phyloP scores from a whole-genome alignment of 2,113 vertebrate species.

The Onychostoma macrolepis region DNA sequence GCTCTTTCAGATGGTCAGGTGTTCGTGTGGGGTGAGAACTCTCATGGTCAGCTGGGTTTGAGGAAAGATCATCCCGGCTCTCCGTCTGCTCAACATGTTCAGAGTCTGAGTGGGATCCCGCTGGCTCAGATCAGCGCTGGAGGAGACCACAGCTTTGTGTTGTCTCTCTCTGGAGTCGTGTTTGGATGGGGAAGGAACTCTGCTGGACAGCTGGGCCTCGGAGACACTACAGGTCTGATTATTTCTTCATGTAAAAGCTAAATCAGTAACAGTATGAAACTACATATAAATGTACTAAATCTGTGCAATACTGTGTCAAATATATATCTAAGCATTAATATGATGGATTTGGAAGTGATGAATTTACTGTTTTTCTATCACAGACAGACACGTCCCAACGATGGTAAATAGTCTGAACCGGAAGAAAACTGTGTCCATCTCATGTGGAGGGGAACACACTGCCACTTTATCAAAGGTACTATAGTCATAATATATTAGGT shows the following conservation, averaged over 20 bases:
- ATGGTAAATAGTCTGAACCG: neutral
- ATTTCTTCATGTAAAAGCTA: neutral
- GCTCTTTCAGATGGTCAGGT: conserved; percentile 61
- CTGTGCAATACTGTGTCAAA: neutral
- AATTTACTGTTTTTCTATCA: neutral
- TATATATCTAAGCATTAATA: neutral
- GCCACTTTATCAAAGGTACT: neutral
- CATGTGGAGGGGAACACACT: neutral
- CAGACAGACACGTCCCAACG: neutral
- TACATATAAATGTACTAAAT: neutral
- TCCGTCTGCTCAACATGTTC: conserved; percentile 63
- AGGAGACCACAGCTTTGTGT: conserved; percentile 75
- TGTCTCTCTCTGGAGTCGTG: conserved; percentile 80
- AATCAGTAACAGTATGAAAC: neutral
- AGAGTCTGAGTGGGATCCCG: conserved; percentile 72
- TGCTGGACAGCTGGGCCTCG: conserved; percentile 81
- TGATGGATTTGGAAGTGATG: neutral
- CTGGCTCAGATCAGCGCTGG: conserved; percentile 80
- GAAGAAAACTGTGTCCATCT: neutral
- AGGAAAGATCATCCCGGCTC: neutral
- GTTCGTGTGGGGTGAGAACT: conserved; percentile 80
- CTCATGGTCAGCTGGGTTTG: conserved; percentile 79
- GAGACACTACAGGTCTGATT: conserved; percentile 61
- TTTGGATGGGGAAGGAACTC: conserved; percentile 84
- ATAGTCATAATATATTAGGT: neutral